These are phyloP conservation scores for Plestiodon gilberti DNA, from an alignment of 2,113 vertebrate genomes.

Conservation along the genomic window DNA sequence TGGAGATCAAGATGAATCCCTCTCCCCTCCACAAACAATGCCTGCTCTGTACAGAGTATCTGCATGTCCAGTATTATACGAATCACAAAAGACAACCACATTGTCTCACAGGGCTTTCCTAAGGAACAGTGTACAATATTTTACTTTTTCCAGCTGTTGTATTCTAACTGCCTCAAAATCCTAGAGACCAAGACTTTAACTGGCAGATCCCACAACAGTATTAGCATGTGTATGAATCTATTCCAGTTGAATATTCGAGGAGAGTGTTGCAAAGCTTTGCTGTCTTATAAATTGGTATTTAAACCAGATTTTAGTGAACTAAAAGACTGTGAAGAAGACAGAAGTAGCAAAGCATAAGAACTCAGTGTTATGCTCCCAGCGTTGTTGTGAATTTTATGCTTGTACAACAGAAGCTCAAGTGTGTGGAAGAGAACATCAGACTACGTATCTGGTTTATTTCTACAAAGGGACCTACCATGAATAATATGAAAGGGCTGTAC, in stretches of 20 bases:
- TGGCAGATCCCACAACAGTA: neutral
- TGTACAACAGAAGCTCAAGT: neutral
- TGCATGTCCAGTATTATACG: neutral
- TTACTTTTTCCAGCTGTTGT: neutral
- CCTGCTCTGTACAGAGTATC: neutral
- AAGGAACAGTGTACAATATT: neutral
- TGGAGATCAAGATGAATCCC: neutral
- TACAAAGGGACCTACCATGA: neutral
- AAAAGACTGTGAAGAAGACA: neutral
- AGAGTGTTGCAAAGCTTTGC: neutral
- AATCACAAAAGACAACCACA: no score
- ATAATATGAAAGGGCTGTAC: neutral
- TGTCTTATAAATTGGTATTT: neutral
- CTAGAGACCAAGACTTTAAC: neutral
- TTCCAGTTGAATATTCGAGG: neutral
- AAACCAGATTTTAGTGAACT: no score
- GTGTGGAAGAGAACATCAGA: neutral
- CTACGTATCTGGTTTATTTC: neutral
- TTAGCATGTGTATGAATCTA: neutral
- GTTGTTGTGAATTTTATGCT: neutral
- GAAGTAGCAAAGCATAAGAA: neutral
- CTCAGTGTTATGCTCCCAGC: neutral
- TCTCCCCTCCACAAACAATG: neutral
- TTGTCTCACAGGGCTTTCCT: no score
- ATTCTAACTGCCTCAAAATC: neutral